Base-by-base conservation (phyloP, 92 coral and sea anemone genomes). In the Bergia puertoricense region DNA sequence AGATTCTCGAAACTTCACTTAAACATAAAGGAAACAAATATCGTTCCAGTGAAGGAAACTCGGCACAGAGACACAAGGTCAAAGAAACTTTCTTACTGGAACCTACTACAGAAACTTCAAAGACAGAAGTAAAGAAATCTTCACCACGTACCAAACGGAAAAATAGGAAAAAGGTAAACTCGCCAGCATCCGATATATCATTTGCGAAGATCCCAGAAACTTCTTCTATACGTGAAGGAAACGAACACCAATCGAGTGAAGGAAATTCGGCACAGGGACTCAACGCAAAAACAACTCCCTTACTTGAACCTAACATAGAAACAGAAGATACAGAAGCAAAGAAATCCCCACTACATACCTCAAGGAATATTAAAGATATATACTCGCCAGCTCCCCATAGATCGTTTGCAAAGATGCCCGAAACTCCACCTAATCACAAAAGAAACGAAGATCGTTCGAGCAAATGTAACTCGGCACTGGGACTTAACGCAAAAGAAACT, bases 321-420 rank as follows among this genome's bases (percentile, higher is more conserved):
- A 68, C 74, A 20, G 74, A 36, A 68, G 22, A 68, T 22, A 30
- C 74, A 68, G 74, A 68, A 8, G 74, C 14, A n/a, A 68, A 22
- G 8, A 22, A 68, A 68, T 13, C 16, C 3, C 16, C 59, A 54
- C 18, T 18, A 54, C 59, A 13, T 54, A 2, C 72, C 18, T 38
- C 38, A 39, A 50, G 72, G 68, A 80, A 56, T 38, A 66, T 54
- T 18, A 79, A 79, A 79, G 83, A 51, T 10, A 37, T 79, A 23
- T 51, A 51, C 83, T 51, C 69, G 30, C 44, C 83, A 9, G 30
- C 7, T 14, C 67, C 42, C 5, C 5, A 37, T 5, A 68, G 74
- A 22, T 68, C 74, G 14, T 4, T 68, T 68, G 74, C 9, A 8
- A 68, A 68, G 10, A n/a, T 18, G 37, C 37, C 74, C 0, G 2